Conservation (phyloP, 2,113 vertebrate genomes). For the Tylochromis polylepis region DNA sequence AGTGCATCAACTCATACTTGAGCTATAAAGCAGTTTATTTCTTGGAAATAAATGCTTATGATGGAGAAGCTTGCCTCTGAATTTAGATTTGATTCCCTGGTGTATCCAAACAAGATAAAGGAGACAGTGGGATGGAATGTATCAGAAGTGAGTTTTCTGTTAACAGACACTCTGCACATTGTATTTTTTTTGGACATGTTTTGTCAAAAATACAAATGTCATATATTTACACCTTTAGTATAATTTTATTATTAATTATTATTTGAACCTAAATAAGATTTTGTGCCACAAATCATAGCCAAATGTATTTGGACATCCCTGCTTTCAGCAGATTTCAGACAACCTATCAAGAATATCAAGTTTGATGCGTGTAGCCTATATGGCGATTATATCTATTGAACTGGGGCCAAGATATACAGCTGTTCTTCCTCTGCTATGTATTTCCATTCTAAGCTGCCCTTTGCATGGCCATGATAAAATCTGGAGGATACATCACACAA, state of each 20-base stretch:
- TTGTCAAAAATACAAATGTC: not conserved
- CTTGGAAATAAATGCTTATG: not conserved
- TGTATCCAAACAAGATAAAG: not conserved
- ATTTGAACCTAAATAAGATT: not conserved
- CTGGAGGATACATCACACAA: not conserved
- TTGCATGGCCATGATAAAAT: not conserved
- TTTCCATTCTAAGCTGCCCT: not conserved
- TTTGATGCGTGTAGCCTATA: not conserved
- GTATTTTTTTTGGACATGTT: not conserved
- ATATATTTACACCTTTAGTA: not conserved
- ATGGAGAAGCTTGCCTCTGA: constrained; percentile 3
- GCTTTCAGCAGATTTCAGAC: not conserved
- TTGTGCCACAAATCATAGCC: not conserved
- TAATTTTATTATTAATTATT: not conserved
- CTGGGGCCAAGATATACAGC: not conserved
- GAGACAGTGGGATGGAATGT: not conserved
- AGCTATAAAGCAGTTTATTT: constrained; percentile 10
- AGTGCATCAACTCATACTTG: constrained; percentile 27
- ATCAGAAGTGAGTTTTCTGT: not conserved
- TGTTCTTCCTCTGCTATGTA: not conserved
- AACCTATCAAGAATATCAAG: not conserved
- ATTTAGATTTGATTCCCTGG: constrained; percentile 2
- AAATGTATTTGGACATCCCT: not conserved
- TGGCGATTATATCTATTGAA: not conserved
- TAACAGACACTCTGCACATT: not conserved